Conservation (phyloP, 2,113 vertebrate genomes). For the Carollia perspicillata region DNA sequence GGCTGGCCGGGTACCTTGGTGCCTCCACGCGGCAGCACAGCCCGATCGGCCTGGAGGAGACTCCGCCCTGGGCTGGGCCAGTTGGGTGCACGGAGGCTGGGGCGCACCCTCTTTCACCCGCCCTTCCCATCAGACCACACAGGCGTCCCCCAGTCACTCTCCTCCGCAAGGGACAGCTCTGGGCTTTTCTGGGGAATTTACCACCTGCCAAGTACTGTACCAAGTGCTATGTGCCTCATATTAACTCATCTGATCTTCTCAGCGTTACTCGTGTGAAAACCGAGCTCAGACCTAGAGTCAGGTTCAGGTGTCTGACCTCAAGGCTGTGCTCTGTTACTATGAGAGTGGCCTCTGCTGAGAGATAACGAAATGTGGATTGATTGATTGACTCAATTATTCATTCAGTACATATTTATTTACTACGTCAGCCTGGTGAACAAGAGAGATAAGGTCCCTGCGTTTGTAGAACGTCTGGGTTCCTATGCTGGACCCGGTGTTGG, state of each 20-base stretch:
- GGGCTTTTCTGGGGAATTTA: background rate
- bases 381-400: background rate
- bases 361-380: background rate
- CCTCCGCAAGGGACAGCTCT: too few relatives aligned
- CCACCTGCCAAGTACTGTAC: background rate
- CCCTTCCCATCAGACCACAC: background rate
- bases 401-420: background rate
- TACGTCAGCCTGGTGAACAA: background rate
- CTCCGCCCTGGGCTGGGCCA: conserved; percentile 50
- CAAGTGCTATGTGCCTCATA: accelerated
- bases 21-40: background rate
- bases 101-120: background rate
- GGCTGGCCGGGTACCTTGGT: accelerated
- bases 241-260: accelerated
- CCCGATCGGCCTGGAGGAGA: background rate
- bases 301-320: background rate
- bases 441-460: background rate
- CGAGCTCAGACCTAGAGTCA: background rate
- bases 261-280: accelerated
- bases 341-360: background rate
- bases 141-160: background rate
- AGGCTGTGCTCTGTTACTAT: too few relatives aligned
- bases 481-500: background rate
- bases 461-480: background rate
- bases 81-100: background rate